Evolutionary conservation across 2,113 vertebrate species (phyloP), one percentile per base, ranked within the genome.

Genomic region (Phrynocephalus versicolor): DNA sequence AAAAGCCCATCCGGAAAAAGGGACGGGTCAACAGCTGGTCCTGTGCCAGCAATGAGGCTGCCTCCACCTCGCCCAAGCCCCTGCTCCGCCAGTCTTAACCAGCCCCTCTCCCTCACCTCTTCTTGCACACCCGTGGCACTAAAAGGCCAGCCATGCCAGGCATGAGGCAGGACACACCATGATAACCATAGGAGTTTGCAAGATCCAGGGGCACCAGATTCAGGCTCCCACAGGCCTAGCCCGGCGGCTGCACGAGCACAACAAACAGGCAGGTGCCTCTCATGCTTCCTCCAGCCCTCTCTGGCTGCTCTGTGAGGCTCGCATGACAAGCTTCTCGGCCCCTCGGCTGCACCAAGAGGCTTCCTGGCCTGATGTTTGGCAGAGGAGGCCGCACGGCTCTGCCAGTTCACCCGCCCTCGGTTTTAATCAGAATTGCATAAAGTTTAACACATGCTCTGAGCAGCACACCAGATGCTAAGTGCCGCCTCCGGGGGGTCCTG

Each of bases 391-490:
- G 85, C 45, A 37, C 83, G 91, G 87, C 89, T 84, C 82, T 92
- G 95, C 95, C 96, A 95, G 88, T 85, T 96, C 94, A 88, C 94
- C 96, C 45, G n/a, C 93, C 94, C 95, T 94, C 93, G 78, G 57
- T 89, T 96, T 94, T 93, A 96, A 96, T 96, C 96, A 95, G 95
- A 19, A 95, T 96, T 94, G 93, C 94, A 92, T 94, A 91, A 92
- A 96, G 93, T 92, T 93, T 91, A 96, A 95, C 96, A 94, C 94
- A 90, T 92, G 92, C 95, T 96, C 94, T 96, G 94, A 96, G 96
- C 97, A 90, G 89, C 58, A 91, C 89, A 96, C 95, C 96, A 96
- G 96, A 96, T 94, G 92, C 94, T 91, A 92, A 93, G 91, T 87
- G 86, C 91, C 70, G 95, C 95, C 95, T 96, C 95, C 82, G 93